Conservation (phyloP, 2,113 vertebrate species). For the Ifrita kowaldi region DNA sequence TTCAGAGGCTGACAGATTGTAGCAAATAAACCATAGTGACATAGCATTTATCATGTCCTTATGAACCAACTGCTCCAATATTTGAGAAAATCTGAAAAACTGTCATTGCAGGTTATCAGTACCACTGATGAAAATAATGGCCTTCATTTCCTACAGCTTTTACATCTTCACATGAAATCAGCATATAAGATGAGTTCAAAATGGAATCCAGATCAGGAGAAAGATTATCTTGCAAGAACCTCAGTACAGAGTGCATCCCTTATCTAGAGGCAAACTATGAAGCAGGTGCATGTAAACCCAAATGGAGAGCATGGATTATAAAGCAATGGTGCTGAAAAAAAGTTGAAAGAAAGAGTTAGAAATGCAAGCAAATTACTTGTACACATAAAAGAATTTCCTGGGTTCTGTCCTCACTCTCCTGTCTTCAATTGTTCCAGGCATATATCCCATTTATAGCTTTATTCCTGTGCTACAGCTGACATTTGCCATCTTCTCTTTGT, state of each 20-base stretch:
- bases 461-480: background rate
- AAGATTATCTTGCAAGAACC: background rate
- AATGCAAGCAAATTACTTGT: background rate
- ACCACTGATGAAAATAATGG: background rate
- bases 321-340: background rate
- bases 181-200: background rate
- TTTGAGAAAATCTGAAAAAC: background rate
- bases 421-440: background rate
- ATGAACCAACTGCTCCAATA: background rate
- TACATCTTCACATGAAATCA: background rate
- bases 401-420: background rate
- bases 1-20: background rate
- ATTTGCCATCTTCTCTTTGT: background rate
- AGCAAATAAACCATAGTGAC: background rate
- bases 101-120: background rate
- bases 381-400: background rate
- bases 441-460: background rate
- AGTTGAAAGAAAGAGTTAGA: background rate
- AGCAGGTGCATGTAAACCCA: background rate
- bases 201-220: background rate
- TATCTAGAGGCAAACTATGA: background rate
- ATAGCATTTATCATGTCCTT: background rate
- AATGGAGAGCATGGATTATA: background rate
- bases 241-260: background rate
- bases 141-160: background rate